Evolutionary conservation across 2,797 vertebrate genomes (phyloP), one percentile per base, ranked within the genome.

Genomic region (Pangasius larnaudii): DNA sequence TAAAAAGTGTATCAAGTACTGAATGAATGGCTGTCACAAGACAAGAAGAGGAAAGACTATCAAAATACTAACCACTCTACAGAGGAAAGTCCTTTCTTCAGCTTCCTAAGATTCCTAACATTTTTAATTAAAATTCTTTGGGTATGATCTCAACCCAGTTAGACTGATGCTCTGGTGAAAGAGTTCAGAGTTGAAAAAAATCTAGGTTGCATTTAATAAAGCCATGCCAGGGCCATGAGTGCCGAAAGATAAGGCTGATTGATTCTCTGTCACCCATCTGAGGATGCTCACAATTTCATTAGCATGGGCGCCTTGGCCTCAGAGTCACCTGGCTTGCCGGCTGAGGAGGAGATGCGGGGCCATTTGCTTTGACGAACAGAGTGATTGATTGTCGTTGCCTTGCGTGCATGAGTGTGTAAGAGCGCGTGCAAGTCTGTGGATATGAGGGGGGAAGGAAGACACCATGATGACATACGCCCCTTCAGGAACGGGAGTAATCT

Each of bases 221-320:
- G 82, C 58, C 46, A 81, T 63, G 83, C 79, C 78, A 51, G 83
- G 30, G 61, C 53, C 58, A 53, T 49, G 81, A 33, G 67, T 87
- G 80, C 84, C 84, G 84, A 89, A 77, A 87, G 82, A 79, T 63
- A 49, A 83, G 87, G 87, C 83, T 85, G 88, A 91, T 89, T 90
- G 90, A 91, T 92, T 91, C 65, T 24, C 33, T 56, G 33, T 78
- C 61, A 71, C 78, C 91, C 84, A 85, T 91, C 85, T 65, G 56
- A 87, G 87, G 89, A 85, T 85, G 88, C 86, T 92, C 91, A 86
- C 92, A 91, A 92, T 92, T 91, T 90, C 91, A 93, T 93, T 93
- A 92, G 91, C 92, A 93, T 93, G 91, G 91, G 90, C 87, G 87
- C 80, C 86, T 27, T 71, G 89, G 78, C 90, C 92, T 92, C 88